Base-by-base conservation (phyloP, 2,113 vertebrate species). In the Rhineura floridana region DNA sequence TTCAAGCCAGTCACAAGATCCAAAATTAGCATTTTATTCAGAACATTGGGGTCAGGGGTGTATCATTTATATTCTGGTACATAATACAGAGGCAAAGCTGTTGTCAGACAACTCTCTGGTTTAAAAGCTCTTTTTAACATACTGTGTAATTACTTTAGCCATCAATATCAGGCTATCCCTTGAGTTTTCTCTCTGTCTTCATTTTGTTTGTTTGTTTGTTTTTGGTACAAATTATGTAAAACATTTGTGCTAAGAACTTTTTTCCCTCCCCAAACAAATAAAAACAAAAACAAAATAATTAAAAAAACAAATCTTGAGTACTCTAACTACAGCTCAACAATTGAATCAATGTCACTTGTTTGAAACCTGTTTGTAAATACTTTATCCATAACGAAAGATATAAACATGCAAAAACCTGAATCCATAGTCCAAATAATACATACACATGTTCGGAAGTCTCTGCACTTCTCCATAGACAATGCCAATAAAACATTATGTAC, bases 1-100 rank as follows among this genome's bases (percentile, higher is more conserved):
- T 91, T 90, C 96, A 97, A 96, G 96, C 87, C 96, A 97, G 96
- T 94, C 96, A 97, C 97, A 96, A 98, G 98, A 98, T 99, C 98
- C 98, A 99, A 99, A 99, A 99, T 98, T 98, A 98, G 98, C 98
- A 97, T 98, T 99, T 99, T 99, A 99, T 99, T 99, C 97, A 98
- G 97, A 98, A 98, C 96, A 98, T 98, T 97, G 97, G 98, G 98
- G 98, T 98, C 98, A 98, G 97, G 98, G 98, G 98, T 98, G 98
- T 97, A 98, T 98, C 96, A 97, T 98, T 98, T 97, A 97, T 97
- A 97, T 97, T 98, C 97, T 98, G 98, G 98, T 98, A 98, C 98
- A 99, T 97, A 98, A 97, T 96, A 97, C 98, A 98, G 98, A 98
- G 98, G 98, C 98, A 98, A 98, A 97, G 97, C 97, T 98, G 95